Base-by-base conservation (phyloP, 2,797 vertebrate species). In the Atherinosoma microstoma region DNA sequence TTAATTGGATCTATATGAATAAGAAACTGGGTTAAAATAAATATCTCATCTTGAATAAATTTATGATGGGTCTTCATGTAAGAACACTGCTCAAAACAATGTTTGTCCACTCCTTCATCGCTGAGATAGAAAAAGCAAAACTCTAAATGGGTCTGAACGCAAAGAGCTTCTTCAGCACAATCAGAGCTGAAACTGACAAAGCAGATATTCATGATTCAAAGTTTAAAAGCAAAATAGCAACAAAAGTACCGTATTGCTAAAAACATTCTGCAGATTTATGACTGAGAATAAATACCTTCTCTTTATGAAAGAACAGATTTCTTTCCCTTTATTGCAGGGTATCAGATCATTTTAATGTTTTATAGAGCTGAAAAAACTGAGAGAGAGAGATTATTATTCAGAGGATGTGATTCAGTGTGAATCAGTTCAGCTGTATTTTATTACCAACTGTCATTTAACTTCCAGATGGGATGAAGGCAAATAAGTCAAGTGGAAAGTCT, bases 401-500 rank as follows among this genome's bases (percentile, higher is more conserved):
- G 20, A 35, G 32, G 22, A 40, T 80, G 2, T 78, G 66, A 84
- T 74, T 83, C 80, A 76, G 47, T n/a, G 2, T 78, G 66, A 84
- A 82, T 79, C 58, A 75, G 24, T 18, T 65, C 34, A 0, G 38
- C 62, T 75, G 64, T 74, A 13, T 84, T 87, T 80, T 58, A 71
- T 80, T 59, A 81, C 65, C 76, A 64, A 49, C 70, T 76, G 75
- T 67, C 47, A 63, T 22, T 53, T 75, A 18, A 60, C 71, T 70
- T 79, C 76, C 69, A 79, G 68, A 79, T 20, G 45, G 67, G 74
- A 76, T 38, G 61, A 67, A 24, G 65, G 61, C 0, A 3, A 76
- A 79, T 40, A 67, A 73, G 30, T 84, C 75, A 79, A 34, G 38
- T 54, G 10, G 47, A 74, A 72, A 67, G 63, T 58, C 29, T 30